Conservation (phyloP, 1,140 invertebrate species). For the Atta cephalotes region DNA sequence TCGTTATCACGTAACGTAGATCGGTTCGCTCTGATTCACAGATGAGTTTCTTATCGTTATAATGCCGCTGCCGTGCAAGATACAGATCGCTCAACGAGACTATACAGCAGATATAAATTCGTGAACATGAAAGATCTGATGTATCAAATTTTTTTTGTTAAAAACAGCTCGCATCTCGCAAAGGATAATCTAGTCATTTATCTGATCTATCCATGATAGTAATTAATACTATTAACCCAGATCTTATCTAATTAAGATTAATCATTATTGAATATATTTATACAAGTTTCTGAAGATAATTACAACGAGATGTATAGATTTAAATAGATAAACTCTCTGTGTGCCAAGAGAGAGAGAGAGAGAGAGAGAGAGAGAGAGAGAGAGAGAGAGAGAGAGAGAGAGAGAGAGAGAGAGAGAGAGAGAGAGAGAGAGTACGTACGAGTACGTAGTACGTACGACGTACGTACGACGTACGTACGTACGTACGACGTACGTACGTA, state of each 20-base stretch:
- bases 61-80: conserved; percentile 26
- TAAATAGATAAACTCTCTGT: conserved; percentile 4
- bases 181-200: neutral
- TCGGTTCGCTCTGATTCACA: conserved; percentile 25
- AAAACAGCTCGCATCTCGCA: neutral
- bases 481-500: no score
- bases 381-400: neutral
- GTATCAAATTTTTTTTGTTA: neutral
- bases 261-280: neutral
- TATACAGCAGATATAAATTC: neutral
- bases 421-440: no score
- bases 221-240: conserved; percentile 24
- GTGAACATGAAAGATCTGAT: neutral
- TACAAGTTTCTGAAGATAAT: conserved; percentile 16
- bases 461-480: no score
- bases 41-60: conserved; percentile 45
- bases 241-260: neutral
- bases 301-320: neutral
- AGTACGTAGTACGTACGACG: no score
- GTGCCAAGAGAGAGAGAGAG: conserved; percentile 33
- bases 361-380: conserved; percentile 33
- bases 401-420: no score
- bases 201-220: neutral
- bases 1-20: conserved; percentile 44
- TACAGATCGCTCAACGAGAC: conserved; percentile 8